phyloP scores from a whole-genome alignment of 2,888 invertebrate genomes.

The Drosophila vallismaia region DNA sequence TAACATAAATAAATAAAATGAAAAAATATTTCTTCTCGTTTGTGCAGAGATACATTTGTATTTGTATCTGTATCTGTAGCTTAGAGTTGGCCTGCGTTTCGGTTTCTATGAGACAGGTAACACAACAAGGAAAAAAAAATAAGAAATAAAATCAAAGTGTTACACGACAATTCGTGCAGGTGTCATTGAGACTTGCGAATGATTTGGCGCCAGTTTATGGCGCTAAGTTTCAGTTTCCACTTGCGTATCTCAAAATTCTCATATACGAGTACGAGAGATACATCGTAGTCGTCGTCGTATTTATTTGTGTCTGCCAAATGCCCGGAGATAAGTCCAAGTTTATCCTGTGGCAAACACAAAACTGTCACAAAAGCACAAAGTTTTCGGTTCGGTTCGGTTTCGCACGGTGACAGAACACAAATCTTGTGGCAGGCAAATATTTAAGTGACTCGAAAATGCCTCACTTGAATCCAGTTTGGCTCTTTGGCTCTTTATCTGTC shows the following conservation, averaged over 20 bases:
- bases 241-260: constrained; percentile 6
- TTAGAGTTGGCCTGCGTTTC: neutral
- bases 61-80: constrained; percentile 22
- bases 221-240: constrained; percentile 24
- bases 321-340: constrained; percentile 23
- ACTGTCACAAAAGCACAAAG: constrained; percentile 1
- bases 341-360: constrained; percentile 16
- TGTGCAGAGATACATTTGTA: constrained; percentile 8
- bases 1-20: constrained; percentile 47
- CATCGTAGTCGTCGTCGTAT: neutral
- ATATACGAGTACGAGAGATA: too few species aligned
- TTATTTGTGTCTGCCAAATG: constrained; percentile 13
- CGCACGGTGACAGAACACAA: constrained; percentile 4
- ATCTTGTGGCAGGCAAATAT: constrained; percentile 11
- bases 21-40: neutral
- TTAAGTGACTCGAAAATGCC: constrained; percentile 15
- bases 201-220: constrained; percentile 78
- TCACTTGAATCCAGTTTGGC: constrained; percentile 4
- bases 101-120: constrained; percentile 1
- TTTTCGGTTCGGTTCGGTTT: constrained; percentile 1
- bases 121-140: neutral
- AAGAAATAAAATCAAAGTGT: constrained; percentile 67
- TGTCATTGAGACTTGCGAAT: constrained; percentile 78
- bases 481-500: neutral
- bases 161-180: constrained; percentile 79